phyloP scores from a whole-genome alignment of 1,140 invertebrate species.

The Trichomalopsis sarcophagae region DNA sequence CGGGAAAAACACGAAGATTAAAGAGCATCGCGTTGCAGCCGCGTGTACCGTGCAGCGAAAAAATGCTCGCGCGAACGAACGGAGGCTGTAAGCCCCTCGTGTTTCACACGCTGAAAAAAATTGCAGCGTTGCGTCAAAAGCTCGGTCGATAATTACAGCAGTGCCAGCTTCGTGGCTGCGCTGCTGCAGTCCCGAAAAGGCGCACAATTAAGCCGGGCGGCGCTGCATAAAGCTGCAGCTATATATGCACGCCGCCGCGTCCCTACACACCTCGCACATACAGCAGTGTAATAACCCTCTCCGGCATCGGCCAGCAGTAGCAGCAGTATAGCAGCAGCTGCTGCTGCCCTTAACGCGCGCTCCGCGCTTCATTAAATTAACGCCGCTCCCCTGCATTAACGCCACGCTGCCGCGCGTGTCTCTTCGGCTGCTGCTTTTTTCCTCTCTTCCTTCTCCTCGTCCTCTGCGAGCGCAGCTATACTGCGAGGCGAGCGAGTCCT shows the following conservation, averaged over 20 bases:
- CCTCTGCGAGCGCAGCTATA: not conserved
- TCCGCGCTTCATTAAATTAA: slow-evolving; percentile 53
- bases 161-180: not conserved
- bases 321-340: not conserved
- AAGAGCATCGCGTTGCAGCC: too few relatives aligned
- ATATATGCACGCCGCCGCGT: not conserved
- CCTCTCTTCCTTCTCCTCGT: not conserved
- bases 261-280: slow-evolving; percentile 6
- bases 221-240: not conserved
- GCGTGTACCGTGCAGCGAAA: too few relatives aligned
- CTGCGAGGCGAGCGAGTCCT: not conserved
- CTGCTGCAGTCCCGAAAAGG: not conserved
- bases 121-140: not conserved
- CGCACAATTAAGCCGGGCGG: slow-evolving; percentile 29
- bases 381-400: slow-evolving; percentile 32
- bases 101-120: not conserved
- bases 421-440: not conserved
- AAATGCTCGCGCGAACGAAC: too few relatives aligned
- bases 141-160: slow-evolving; percentile 30
- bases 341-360: slow-evolving; percentile 27
- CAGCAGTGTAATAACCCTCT: slow-evolving; percentile 34
- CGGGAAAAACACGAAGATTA: too few relatives aligned
- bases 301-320: not conserved
- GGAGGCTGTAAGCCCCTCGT: too few relatives aligned
- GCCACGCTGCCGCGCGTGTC: not conserved